Evolutionary conservation across 2,888 invertebrate species (phyloP).

Genomic region (Pammene aurita): DNA sequence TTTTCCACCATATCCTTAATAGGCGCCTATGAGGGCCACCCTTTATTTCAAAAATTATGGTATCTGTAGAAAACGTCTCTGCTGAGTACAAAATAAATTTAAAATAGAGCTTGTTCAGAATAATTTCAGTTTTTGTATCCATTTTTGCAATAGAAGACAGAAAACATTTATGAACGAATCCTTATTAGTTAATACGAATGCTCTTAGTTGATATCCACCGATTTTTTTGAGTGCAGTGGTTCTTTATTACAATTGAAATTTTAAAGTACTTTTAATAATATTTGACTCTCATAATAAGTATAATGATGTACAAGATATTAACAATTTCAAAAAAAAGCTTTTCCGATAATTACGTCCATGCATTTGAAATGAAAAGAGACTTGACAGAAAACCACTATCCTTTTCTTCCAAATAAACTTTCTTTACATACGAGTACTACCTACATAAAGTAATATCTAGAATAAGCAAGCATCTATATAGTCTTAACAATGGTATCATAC

Average conservation of each 20-base stretch:
- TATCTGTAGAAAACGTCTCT: too few relatives aligned
- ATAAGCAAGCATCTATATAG: constrained; percentile 37
- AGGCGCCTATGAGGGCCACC: too few relatives aligned
- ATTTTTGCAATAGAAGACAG: background rate
- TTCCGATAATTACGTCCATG: constrained; percentile 8
- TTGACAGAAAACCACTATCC: background rate
- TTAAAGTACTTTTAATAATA: background rate
- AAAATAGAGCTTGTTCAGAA: too few relatives aligned
- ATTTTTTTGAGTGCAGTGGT: constrained; percentile 6
- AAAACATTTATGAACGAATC: background rate
- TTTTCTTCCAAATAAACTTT: constrained; percentile 2
- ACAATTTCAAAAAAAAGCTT: background rate
- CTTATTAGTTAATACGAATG: background rate
- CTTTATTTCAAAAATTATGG: too few relatives aligned
- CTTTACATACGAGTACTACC: constrained; percentile 23
- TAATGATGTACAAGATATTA: background rate
- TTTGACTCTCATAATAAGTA: background rate
- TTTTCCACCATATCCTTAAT: too few relatives aligned
- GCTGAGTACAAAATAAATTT: too few relatives aligned
- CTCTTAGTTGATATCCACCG: background rate
- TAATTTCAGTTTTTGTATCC: background rate
- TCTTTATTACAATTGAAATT: background rate
- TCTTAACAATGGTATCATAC: constrained; percentile 47
- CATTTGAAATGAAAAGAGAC: background rate
- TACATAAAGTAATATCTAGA: constrained; percentile 20